Percentiles rank a stretch among this genome's conserved stretches.
Conservation (phyloP, 53 echinoderm and acorn worm genomes). For the Antedon mediterranea region DNA sequence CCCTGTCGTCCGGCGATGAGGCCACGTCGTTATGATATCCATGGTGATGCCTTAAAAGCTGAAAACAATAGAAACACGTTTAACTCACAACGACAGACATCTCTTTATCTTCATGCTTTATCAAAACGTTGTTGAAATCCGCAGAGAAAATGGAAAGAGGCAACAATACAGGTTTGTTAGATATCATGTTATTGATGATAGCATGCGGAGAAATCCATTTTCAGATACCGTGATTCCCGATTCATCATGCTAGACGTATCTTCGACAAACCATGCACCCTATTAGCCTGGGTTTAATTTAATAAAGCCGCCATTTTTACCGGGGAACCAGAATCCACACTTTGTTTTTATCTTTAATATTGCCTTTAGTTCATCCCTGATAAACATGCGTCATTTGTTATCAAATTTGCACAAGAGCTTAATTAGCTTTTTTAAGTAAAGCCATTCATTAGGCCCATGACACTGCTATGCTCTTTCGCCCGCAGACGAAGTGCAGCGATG, state of each 20-base stretch:
- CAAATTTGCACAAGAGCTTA: not conserved
- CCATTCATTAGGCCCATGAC: slow-evolving; percentile 96
- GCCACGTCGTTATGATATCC: not conserved
- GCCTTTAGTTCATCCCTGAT: not conserved
- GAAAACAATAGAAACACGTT: not conserved
- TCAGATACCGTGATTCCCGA: not conserved
- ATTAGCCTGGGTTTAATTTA: not conserved
- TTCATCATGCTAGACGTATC: not conserved
- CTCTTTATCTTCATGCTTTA: not conserved
- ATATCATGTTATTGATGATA: not conserved
- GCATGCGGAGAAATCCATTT: not conserved
- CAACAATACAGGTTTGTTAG: not conserved
- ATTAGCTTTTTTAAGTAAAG: slow-evolving; percentile 37
- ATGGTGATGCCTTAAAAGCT: not conserved
- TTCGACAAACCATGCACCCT: not conserved
- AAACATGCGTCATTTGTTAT: not conserved
- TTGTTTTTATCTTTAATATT: not conserved
- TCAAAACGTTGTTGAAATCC: not conserved
- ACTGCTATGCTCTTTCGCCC: slow-evolving; percentile 86
- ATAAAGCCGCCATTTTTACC: too few species aligned
- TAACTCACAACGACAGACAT: not conserved
- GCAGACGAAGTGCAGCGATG: slow-evolving; percentile 76
- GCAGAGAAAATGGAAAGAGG: not conserved
- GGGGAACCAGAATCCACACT: not conserved
- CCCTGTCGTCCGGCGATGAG: not conserved